Base-by-base conservation (phyloP, 2,888 invertebrate species). In the Rhaphigaster nebulosa region DNA sequence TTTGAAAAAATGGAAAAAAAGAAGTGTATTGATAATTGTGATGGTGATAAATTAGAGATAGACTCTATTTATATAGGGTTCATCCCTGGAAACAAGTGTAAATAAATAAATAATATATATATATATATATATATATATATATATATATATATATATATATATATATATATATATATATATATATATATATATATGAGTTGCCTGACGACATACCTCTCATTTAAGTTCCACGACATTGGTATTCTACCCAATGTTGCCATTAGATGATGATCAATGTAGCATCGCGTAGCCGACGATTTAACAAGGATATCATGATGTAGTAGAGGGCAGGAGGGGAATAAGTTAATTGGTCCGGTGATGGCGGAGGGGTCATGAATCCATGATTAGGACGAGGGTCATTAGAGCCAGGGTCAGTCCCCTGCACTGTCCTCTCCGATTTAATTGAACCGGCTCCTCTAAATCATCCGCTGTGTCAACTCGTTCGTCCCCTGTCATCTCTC, bases 401-500 rank as follows among this genome's bases (percentile, higher is more conserved):
- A 84, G 45, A 45, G 45, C 26, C 45, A 10, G 12, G 45, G 41
- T 41, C 45, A 45, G n/a, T 41, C 0, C 20, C 18, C 13, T 6
- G 1, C 10, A 1, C 41, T 23, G 38, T 23, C n/a, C 41, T 13
- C 45, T 13, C 26, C 26, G 45, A 84, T 84, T 84, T 84, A 84
- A 84, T 84, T 84, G 84, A 84, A 84, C 45, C 84, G 3, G 41
- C 26, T 26, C 84, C 84, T 84, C 84, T 84, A 84, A 84, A 84
- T 84, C 84, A 84, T 84, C 84, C 84, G 84, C 84, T 45, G 45
- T 84, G 84, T 84, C 84, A 84, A 84, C 84, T 84, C 84, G 26
- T 80, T 80, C n/a, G n/a, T n/a, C 41, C 26, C 15, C n/a, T 80
- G 80, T 26, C 80, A 6, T 6, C 41, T 45, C 26, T n/a, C 26